Percentiles rank a stretch among this genome's conserved stretches.
Evolutionary conservation across 2,113 vertebrate genomes (phyloP).

Genomic region (Mormyrus lacerda): DNA sequence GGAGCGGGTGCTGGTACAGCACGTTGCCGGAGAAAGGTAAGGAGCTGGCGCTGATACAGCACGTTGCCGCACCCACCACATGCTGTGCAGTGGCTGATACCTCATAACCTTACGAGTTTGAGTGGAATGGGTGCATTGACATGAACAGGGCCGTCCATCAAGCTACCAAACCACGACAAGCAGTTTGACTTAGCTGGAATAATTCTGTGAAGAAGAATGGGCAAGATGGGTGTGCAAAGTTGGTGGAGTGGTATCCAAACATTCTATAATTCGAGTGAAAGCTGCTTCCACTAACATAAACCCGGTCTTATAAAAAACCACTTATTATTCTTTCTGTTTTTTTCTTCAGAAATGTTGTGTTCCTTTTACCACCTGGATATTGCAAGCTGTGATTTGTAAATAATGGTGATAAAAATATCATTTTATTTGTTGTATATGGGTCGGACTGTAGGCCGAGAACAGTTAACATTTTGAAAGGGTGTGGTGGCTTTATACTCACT

Average conservation of each 20-base stretch:
- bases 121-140: neutral
- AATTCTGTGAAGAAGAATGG: neutral
- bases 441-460: neutral
- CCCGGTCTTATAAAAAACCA: neutral
- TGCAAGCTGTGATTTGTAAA: neutral
- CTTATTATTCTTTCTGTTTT: neutral
- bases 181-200: neutral
- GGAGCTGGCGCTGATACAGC: too few species aligned
- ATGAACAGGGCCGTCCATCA: neutral
- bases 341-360: neutral
- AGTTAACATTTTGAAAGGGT: neutral
- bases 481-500: neutral
- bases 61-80: too few species aligned
- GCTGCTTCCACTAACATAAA: neutral
- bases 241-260: neutral
- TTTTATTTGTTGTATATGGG: neutral
- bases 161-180: neutral
- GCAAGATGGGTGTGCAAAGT: neutral
- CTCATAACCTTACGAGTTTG: too few species aligned
- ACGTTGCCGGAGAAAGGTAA: too few species aligned
- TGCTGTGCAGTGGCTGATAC: too few species aligned
- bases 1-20: too few species aligned
- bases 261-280: neutral
- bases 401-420: neutral
- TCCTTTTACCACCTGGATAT: neutral